Evolutionary conservation across 1,140 invertebrate genomes (phyloP).

Genomic region (Drosophila kikkawai): DNA sequence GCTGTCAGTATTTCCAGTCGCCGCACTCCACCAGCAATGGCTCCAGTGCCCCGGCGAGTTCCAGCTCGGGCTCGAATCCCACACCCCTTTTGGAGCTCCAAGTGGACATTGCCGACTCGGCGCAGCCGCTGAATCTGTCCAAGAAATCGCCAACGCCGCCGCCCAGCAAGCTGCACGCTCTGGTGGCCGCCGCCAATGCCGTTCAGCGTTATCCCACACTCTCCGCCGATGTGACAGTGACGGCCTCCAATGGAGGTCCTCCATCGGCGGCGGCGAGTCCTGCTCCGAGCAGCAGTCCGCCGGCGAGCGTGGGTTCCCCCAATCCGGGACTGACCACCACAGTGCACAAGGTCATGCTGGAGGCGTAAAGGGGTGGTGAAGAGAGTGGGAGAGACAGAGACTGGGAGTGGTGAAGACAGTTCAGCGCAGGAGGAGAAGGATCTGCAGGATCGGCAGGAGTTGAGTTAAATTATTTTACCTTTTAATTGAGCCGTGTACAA

Average conservation of each 20-base stretch:
- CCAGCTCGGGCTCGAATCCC: conserved; percentile 82
- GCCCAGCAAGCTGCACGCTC: conserved; percentile 86
- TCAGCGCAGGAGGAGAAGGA: conserved; percentile 9
- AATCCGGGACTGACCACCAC: conserved; percentile 31
- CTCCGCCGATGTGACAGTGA: conserved; percentile 80
- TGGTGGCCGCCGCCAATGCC: conserved; percentile 76
- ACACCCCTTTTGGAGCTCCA: conserved; percentile 89
- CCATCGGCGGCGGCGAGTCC: conserved; percentile 59
- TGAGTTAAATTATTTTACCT: conserved; percentile 69
- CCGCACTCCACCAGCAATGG: conserved; percentile 84
- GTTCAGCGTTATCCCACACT: conserved; percentile 76
- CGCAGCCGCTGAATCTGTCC: conserved; percentile 94
- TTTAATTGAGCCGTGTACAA: conserved; percentile 51
- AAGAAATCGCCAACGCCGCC: conserved; percentile 94
- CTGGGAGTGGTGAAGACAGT: conserved; percentile 20
- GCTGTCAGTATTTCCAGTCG: conserved; percentile 85
- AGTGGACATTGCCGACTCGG: conserved; percentile 92
- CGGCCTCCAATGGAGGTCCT: conserved; percentile 51
- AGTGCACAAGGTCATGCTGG: conserved; percentile 87
- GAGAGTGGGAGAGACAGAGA: conserved; percentile 51
- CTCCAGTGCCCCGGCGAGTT: conserved; percentile 86
- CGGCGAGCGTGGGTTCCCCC: conserved; percentile 50
- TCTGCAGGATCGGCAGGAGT: conserved; percentile 31
- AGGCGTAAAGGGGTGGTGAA: conserved; percentile 86
- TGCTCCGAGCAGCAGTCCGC: conserved; percentile 47